phyloP scores from a whole-genome alignment of 2,888 invertebrate genomes.

The Physocephala rufipes region DNA sequence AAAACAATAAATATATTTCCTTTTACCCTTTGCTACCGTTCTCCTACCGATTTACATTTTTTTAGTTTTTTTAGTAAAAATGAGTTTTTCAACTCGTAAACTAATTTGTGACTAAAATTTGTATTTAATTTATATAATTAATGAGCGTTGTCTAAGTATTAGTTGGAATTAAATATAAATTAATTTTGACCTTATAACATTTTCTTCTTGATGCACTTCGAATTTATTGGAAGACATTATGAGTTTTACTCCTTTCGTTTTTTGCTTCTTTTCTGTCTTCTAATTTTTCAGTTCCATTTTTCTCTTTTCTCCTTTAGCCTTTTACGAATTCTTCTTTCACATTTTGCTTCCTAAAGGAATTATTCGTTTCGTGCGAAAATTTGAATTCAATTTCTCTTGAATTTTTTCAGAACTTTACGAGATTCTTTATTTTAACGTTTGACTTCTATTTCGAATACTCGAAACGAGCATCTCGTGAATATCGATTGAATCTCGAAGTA shows the following conservation, averaged over 20 bases:
- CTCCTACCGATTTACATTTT: too few relatives aligned
- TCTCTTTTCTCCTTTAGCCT: neutral
- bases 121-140: too few relatives aligned
- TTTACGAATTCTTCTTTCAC: neutral
- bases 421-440: neutral
- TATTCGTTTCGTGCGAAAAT: conserved; percentile 16
- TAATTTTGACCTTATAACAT: neutral
- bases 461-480: neutral
- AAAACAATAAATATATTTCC: too few relatives aligned
- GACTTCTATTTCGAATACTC: neutral
- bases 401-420: conserved; percentile 15
- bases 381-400: conserved; percentile 26
- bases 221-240: neutral
- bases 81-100: too few relatives aligned
- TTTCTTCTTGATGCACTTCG: neutral
- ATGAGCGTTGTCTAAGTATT: too few relatives aligned
- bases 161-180: too few relatives aligned
- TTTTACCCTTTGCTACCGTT: too few relatives aligned
- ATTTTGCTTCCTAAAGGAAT: neutral
- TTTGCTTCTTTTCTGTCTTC: neutral
- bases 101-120: too few relatives aligned
- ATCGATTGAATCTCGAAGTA: conserved; percentile 21
- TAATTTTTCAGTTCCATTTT: neutral
- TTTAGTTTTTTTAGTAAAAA: too few relatives aligned
- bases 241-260: neutral